phyloP scores from a whole-genome alignment of 2,888 invertebrate genomes.

The Cylloceria caligata region DNA sequence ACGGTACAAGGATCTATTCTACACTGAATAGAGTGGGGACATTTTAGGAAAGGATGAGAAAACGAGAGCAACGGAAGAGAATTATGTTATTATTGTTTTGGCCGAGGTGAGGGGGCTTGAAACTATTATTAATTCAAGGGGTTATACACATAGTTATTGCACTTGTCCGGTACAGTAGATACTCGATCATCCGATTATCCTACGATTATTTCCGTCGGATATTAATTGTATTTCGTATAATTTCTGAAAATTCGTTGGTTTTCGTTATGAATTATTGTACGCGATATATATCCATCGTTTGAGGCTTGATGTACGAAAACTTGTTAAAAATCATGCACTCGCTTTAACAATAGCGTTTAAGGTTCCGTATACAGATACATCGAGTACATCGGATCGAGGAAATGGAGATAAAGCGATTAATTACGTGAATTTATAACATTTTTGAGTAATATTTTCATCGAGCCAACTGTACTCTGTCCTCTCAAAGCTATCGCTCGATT shows the following conservation, averaged over 20 bases:
- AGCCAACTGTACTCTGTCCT: not conserved
- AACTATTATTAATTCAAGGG: constrained; percentile 43
- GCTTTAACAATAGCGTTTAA: not conserved
- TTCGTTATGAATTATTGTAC: constrained; percentile 22
- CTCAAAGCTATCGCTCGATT: not conserved
- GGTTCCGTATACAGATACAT: not conserved
- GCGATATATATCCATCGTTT: constrained; percentile 4
- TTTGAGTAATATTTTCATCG: constrained; percentile 4
- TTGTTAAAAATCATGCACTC: not conserved
- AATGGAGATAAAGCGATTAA: constrained; percentile 29
- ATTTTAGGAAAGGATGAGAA: constrained; percentile 6
- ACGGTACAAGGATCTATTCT: constrained; percentile 41
- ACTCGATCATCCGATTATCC: constrained; percentile 27
- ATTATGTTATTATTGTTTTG: constrained; percentile 54
- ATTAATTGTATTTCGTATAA: constrained; percentile 51
- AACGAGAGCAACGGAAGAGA: constrained; percentile 18
- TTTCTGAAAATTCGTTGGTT: constrained; percentile 16
- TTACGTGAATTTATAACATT: constrained; percentile 6
- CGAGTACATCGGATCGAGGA: not conserved
- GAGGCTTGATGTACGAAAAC: not conserved
- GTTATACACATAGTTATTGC: constrained; percentile 17
- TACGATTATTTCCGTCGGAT: constrained; percentile 28
- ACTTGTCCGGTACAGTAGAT: constrained; percentile 5
- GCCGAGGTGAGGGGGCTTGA: not conserved
- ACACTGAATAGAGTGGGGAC: constrained; percentile 18